Conservation (phyloP, 2,113 vertebrate genomes). For the Ageneiosus marmoratus region DNA sequence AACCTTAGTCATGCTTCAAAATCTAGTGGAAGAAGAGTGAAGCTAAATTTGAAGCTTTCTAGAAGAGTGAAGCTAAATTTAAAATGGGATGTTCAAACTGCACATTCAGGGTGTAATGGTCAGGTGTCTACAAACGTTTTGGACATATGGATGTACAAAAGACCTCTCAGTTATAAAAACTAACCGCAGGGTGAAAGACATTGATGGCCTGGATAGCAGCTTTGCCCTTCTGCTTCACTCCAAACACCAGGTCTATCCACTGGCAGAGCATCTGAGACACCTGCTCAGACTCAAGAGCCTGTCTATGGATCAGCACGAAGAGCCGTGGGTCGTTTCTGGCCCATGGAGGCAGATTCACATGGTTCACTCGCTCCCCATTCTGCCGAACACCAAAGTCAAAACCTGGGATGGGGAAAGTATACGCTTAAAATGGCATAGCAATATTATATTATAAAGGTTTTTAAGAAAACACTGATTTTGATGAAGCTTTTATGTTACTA, state of each 20-base stretch:
- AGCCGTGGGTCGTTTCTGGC: slow-evolving; percentile 94
- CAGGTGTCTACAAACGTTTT: not conserved
- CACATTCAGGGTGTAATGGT: not conserved
- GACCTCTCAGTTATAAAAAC: slow-evolving; percentile 50
- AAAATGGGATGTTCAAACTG: not conserved
- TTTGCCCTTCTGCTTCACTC: slow-evolving; percentile 97
- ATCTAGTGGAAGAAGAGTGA: not conserved
- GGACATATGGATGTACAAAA: not conserved
- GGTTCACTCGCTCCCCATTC: slow-evolving; percentile 94
- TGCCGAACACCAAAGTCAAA: slow-evolving; percentile 98
- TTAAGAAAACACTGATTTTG: too few relatives aligned
- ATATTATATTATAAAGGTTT: not conserved
- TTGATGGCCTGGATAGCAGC: slow-evolving; percentile 97
- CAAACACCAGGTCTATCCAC: slow-evolving; percentile 98
- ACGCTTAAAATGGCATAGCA: not conserved
- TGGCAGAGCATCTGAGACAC: slow-evolving; percentile 96
- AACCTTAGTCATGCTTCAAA: not conserved
- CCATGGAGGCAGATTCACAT: slow-evolving; percentile 95
- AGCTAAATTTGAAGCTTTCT: not conserved
- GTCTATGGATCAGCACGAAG: slow-evolving; percentile 93
- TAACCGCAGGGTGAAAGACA: slow-evolving; percentile 96
- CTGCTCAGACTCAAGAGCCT: slow-evolving; percentile 93
- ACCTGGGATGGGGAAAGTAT: slow-evolving; percentile 68
- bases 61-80: not conserved
- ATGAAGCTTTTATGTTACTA: too few relatives aligned